A percentile compares a stretch with the other conserved stretches of the same genome.
Conservation (phyloP, 2,797 vertebrate genomes). For the Acanthurus lineatus region DNA sequence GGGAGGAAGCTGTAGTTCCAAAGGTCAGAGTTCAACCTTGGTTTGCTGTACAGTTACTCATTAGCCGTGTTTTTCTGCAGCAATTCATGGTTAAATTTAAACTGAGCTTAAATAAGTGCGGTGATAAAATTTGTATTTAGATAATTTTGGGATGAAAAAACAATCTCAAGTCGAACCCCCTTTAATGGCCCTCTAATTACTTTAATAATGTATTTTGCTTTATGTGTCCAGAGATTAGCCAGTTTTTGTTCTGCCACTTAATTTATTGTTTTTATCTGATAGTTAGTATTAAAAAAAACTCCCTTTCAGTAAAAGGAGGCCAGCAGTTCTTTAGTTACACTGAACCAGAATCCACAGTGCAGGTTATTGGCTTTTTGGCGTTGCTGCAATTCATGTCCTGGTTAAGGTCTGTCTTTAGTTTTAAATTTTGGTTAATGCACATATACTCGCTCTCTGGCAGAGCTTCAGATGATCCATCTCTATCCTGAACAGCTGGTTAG, state of each 20-base stretch:
- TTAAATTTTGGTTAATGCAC: background rate
- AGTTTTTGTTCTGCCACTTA: background rate
- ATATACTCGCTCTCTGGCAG: background rate
- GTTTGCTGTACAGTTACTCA: conserved; percentile 61
- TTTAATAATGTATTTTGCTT: background rate
- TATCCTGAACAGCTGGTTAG: background rate
- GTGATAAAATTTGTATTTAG: background rate
- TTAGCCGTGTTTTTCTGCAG: conserved; percentile 18
- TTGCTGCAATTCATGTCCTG: background rate
- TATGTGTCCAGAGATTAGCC: background rate
- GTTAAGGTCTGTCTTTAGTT: background rate
- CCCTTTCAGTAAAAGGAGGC: too few relatives aligned
- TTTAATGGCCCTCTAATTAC: background rate
- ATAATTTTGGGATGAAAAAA: background rate
- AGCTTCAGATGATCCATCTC: background rate
- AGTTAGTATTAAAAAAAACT: background rate
- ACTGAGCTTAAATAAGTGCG: background rate
- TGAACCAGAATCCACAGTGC: background rate
- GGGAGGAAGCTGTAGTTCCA: conserved; percentile 93
- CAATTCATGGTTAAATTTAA: background rate
- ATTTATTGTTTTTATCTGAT: background rate
- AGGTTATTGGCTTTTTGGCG: background rate
- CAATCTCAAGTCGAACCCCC: background rate
- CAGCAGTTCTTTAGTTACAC: too few relatives aligned
- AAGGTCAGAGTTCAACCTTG: conserved; percentile 87